Base-by-base conservation (phyloP, 1,140 invertebrate genomes). In the Amyelois transitella region DNA sequence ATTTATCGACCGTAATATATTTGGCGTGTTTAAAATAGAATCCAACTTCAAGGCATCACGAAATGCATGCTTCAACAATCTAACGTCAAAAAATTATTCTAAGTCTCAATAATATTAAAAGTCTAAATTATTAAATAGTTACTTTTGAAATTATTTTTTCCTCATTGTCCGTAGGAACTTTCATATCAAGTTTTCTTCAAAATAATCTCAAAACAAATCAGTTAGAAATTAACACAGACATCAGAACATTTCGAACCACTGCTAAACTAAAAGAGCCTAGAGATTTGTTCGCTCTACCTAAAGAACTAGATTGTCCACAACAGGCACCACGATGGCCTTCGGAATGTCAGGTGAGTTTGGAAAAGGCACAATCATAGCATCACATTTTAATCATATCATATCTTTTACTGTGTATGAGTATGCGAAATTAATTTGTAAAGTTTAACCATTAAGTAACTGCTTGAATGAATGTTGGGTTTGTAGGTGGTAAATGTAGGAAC, bases 291-390 rank as follows among this genome's bases (percentile, higher is more conserved):
- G 90, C 92, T 21, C 78, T 93, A 57, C 92, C 91, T 45, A 92
- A 91, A 79, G 92, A 92, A 72, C 88, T 91, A 66, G 91, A 91
- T 61, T 94, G 93, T 69, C 90, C 93, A 24, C 93, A 94, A 66
- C 94, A 96, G 88, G 90, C 91, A 65, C 91, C 94, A 38, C 89
- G 95, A 82, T 96, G 96, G 96, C 96, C 96, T 7, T 92, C 94
- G 14, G 96, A 97, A 87, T 96, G 95, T 85, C 94, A 96, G 90
- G 94, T 95, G 75, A 76, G 67, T 54, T 6, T 38, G n/a, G n/a
- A n/a, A 28, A 28, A 53, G 28, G 24, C 21, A 53, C 25, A 28
- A 12, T 48, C 14, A 25, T 22, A 21, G 14, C 28, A 2, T 12
- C 53, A 5, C 52, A 18, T 38, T 10, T 18, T 52, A 44, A n/a